Percentiles rank a stretch among this genome's conserved stretches.
phyloP scores from a whole-genome alignment of 2,888 invertebrate species.

The Caenorhabditis sulstoni region DNA sequence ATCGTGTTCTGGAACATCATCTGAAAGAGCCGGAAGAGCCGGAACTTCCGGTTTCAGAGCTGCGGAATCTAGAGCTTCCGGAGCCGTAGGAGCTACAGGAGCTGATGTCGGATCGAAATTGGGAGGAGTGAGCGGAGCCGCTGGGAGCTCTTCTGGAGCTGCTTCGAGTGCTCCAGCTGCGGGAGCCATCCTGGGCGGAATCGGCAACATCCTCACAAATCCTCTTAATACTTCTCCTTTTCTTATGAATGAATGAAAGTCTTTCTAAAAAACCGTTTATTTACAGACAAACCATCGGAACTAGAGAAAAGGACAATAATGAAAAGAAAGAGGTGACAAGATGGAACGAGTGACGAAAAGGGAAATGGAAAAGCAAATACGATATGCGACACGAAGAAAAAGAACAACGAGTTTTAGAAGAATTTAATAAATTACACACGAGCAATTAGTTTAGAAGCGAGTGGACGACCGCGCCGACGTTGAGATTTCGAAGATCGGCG shows the following conservation, averaged over 20 bases:
- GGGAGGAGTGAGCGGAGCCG: no score
- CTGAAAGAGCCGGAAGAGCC: no score
- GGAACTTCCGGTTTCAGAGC: not conserved
- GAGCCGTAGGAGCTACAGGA: no score
- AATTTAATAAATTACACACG: not conserved
- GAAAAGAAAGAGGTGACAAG: not conserved
- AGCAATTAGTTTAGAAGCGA: conserved; percentile 89
- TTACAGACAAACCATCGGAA: not conserved
- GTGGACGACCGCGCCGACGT: conserved; percentile 95
- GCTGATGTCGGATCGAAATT: no score
- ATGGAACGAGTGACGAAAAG: not conserved
- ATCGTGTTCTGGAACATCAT: no score
- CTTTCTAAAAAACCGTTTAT: not conserved
- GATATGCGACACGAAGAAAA: conserved; percentile 5
- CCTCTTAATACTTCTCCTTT: not conserved
- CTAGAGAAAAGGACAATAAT: not conserved
- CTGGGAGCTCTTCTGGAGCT: no score
- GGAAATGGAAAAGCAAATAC: not conserved
- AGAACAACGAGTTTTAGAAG: not conserved
- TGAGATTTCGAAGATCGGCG: conserved; percentile 95
- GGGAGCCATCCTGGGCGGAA: no score
- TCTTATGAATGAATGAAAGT: no score
- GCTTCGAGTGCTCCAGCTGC: no score
- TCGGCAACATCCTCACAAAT: no score
- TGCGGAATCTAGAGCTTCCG: no score